phyloP scores from a whole-genome alignment of 2,113 vertebrate genomes.

The Esox niger region DNA sequence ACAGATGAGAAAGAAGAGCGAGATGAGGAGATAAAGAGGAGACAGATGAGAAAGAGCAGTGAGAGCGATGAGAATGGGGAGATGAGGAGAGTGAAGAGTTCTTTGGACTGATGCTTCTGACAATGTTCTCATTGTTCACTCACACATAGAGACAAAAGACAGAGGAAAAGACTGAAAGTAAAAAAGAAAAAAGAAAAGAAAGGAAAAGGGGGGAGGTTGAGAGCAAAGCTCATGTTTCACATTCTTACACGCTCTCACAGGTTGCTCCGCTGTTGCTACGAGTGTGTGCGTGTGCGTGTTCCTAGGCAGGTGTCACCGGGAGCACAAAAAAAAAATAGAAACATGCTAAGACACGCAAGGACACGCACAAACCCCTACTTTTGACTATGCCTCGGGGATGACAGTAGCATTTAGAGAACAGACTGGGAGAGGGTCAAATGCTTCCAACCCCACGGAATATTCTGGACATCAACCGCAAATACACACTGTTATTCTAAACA shows the following conservation, averaged over 20 bases:
- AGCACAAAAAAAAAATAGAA: neutral
- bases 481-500: no score
- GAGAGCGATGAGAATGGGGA: no score
- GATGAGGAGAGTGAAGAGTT: constrained; percentile 23
- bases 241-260: constrained; percentile 57
- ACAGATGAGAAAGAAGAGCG: no score
- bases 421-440: no score
- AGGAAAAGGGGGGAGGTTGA: constrained; percentile 14
- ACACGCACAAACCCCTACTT: neutral
- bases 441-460: no score
- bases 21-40: no score
- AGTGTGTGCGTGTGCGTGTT: constrained; percentile 22
- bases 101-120: constrained; percentile 32
- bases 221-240: constrained; percentile 45
- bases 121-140: constrained; percentile 40
- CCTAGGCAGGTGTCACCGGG: neutral
- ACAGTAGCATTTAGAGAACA: no score
- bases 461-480: no score
- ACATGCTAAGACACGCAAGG: neutral
- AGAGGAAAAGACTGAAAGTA: constrained; percentile 19
- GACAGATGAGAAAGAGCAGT: no score
- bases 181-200: constrained; percentile 35
- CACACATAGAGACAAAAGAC: no score
- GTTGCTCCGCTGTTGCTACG: constrained; percentile 58
- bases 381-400: no score